phyloP scores from a whole-genome alignment of 2,113 vertebrate genomes.

The Tragulus kanchil region DNA sequence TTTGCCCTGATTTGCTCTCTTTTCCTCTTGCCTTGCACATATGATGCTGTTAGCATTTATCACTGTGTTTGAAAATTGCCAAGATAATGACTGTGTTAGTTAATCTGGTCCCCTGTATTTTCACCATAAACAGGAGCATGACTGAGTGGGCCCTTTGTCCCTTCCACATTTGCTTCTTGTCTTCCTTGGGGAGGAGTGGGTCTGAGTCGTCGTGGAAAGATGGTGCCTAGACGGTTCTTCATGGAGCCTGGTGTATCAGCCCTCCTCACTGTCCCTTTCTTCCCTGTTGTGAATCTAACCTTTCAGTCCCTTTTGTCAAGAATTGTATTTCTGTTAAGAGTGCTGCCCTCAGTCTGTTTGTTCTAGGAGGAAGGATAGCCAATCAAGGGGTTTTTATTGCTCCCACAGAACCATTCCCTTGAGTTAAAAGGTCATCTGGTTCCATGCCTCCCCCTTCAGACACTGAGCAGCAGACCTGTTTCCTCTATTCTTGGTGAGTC shows the following conservation, averaged over 20 bases:
- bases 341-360: neutral
- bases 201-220: neutral
- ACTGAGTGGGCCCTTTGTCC: neutral
- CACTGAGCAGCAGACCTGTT: accelerated
- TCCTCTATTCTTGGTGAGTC: neutral
- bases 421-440: neutral
- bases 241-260: neutral
- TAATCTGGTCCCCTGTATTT: conserved; percentile 3
- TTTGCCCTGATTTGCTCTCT: conserved; percentile 46
- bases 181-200: neutral
- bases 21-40: neutral
- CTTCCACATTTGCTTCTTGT: neutral
- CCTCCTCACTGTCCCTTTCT: neutral
- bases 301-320: neutral
- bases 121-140: neutral
- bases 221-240: neutral
- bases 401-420: too few relatives aligned
- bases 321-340: conserved; percentile 23
- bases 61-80: neutral
- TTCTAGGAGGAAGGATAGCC: conserved; percentile 1
- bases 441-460: neutral
- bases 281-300: neutral
- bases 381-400: neutral
- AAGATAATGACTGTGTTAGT: conserved; percentile 39
- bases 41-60: conserved; percentile 52